Evolutionary conservation across 2,888 invertebrate genomes (phyloP), one percentile per base, ranked within the genome.

Genomic region (Chalcis sispes): DNA sequence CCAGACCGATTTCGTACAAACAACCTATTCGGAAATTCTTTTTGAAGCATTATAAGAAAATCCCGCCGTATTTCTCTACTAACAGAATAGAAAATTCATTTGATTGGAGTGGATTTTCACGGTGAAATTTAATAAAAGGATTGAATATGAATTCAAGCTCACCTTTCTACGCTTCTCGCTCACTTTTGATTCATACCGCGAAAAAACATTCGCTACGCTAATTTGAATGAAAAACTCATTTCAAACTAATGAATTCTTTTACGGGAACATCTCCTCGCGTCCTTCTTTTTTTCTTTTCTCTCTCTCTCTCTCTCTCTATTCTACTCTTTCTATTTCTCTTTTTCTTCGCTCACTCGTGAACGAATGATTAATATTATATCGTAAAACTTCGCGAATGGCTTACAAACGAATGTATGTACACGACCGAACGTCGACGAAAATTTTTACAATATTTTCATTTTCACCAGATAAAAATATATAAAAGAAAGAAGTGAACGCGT

Each of bases 181-280:
- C 50, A 64, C 64, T 70, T 75, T 64, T 70, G 74, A 75, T 69
- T 75, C 74, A 62, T 56, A 29, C 36, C 27, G 29, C 40, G 48
- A 56, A 32, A 10, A 23, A 72, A 52, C 58, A 32, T 59, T 66
- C 32, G n/a, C 4, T 7, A n/a, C 27, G 61, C 67, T 72, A 72
- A 76, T 76, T 72, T 69, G 56, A 72, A 76, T 67, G 72, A 72
- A 72, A 76, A 67, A 40, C 61, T 66, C 71, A 71, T 75, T 71
- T 71, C 65, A 27, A 36, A 36, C 61, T 66, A 71, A 65, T 46
- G 65, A 65, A 71, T 66, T 58, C 69, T 70, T 75, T 69, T 32
- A 15, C 27, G 10, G 29, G 15, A 29, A 29, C 25, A 40, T 27
- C 69, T 46, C 29, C 4, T n/a, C n/a, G n/a, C n/a, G n/a, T n/a